These are phyloP conservation scores for Dermochelys coriacea DNA, from an alignment of 2,797 vertebrate species.

Conservation along the genomic window DNA sequence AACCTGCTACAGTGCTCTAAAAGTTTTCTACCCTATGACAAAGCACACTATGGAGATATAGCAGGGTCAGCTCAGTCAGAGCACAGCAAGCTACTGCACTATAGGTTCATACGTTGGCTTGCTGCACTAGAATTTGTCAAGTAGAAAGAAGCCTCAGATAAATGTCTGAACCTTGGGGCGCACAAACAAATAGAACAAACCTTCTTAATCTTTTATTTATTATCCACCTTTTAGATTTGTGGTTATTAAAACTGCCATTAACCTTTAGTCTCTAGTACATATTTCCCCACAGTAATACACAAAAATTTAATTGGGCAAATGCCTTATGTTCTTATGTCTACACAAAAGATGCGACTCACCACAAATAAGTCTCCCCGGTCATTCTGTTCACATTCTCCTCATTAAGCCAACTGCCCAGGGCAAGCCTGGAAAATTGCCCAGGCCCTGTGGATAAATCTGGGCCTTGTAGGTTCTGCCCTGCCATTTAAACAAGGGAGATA, in stretches of 20 bases:
- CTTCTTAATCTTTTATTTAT: not conserved
- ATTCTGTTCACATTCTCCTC: not conserved
- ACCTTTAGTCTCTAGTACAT: not conserved
- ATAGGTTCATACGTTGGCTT: too few species aligned
- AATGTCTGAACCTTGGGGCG: not conserved
- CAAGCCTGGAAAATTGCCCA: not conserved
- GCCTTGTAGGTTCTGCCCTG: not conserved
- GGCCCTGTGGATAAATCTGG: not conserved
- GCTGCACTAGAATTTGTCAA: too few species aligned
- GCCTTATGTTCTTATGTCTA: not conserved
- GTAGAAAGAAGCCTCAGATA: too few species aligned
- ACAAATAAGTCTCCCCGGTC: too few species aligned
- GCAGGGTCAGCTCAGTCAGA: too few species aligned
- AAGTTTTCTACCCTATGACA: too few species aligned
- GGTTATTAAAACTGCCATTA: not conserved
- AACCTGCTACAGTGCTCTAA: too few species aligned
- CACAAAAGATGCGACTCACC: too few species aligned
- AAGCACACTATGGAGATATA: too few species aligned
- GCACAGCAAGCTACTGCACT: too few species aligned
- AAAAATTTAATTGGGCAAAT: not conserved
- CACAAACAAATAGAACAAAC: not conserved
- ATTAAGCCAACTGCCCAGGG: not conserved
- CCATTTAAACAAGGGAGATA: not conserved
- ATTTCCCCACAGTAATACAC: too few species aligned
- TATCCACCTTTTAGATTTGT: not conserved